A percentile compares a stretch with the other conserved stretches of the same genome.
Evolutionary conservation across 2,113 vertebrate species (phyloP).

Genomic region (Percopsis transmontana): DNA sequence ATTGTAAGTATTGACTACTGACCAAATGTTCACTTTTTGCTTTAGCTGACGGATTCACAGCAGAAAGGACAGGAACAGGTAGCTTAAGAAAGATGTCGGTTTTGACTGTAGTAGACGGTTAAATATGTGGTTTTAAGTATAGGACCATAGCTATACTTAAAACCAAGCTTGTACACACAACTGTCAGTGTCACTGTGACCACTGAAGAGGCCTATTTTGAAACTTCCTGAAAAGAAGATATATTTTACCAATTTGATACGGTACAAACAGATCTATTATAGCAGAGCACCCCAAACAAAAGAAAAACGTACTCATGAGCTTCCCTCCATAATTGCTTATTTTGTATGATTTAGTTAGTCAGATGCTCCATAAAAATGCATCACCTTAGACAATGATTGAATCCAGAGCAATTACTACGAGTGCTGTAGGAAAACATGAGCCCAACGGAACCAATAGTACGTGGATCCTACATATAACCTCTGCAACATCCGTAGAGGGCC

Average conservation of each 20-base stretch:
- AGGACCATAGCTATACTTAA: not conserved
- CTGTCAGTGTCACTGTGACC: conserved; percentile 27
- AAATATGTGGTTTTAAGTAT: no score
- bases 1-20: not conserved
- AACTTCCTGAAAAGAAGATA: conserved; percentile 56
- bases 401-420: no score
- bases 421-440: no score
- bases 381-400: no score
- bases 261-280: conserved; percentile 52
- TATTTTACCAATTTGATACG: conserved; percentile 48
- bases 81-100: not conserved
- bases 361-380: no score
- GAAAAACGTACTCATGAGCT: no score
- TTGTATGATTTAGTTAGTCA: not conserved
- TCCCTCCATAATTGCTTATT: not conserved
- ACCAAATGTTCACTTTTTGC: no score
- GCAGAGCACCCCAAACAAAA: not conserved
- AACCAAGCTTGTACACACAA: conserved; percentile 19
- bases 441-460: no score
- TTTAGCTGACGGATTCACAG: not conserved
- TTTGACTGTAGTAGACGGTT: not conserved
- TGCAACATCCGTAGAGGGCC: conserved; percentile 2
- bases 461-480: no score
- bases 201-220: conserved; percentile 45
- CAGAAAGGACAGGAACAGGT: not conserved